Percentiles rank a stretch among this genome's conserved stretches.
Conservation (phyloP, 53 echinoderm and acorn worm genomes). For the Pentamera pediparva region DNA sequence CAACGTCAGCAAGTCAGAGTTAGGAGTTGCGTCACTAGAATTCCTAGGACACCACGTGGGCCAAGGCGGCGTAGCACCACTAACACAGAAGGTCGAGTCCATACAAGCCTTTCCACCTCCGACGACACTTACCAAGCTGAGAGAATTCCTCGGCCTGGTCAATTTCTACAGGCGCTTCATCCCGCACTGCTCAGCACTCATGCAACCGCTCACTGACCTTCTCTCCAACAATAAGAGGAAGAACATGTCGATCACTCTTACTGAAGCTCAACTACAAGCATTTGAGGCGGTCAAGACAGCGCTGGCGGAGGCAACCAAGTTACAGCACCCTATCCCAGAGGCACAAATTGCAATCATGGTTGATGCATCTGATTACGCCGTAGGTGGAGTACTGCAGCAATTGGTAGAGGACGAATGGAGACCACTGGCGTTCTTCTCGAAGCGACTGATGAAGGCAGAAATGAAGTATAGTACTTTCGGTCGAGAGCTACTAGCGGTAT, state of each 20-base stretch:
- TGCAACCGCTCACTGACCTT: slow-evolving; percentile 40
- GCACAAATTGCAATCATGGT: slow-evolving; percentile 12
- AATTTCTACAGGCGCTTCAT: slow-evolving; percentile 49
- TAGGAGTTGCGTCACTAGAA: slow-evolving; percentile 5
- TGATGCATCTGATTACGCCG: slow-evolving; percentile 36
- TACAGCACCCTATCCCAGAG: slow-evolving; percentile 17
- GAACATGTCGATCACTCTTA: neutral
- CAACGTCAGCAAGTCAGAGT: slow-evolving; percentile 33
- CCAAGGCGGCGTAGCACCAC: slow-evolving; percentile 11
- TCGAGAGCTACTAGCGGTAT: slow-evolving; percentile 46
- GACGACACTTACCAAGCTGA: neutral
- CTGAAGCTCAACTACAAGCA: neutral
- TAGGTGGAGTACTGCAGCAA: slow-evolving; percentile 46
- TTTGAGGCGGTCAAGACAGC: slow-evolving; percentile 18
- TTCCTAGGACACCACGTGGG: slow-evolving; percentile 40
- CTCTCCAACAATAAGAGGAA: slow-evolving; percentile 16
- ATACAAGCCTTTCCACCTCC: slow-evolving; percentile 6
- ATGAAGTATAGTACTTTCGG: slow-evolving; percentile 46
- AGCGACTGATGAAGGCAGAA: slow-evolving; percentile 28
- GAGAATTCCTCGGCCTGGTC: slow-evolving; percentile 37
- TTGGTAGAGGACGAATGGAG: slow-evolving; percentile 24
- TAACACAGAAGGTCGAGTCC: slow-evolving; percentile 22
- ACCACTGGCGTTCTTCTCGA: slow-evolving; percentile 46
- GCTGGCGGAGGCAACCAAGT: slow-evolving; percentile 9
- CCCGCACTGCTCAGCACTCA: slow-evolving; percentile 27